phyloP scores from a whole-genome alignment of 2,113 vertebrate species.

The Lophochroa leadbeateri region DNA sequence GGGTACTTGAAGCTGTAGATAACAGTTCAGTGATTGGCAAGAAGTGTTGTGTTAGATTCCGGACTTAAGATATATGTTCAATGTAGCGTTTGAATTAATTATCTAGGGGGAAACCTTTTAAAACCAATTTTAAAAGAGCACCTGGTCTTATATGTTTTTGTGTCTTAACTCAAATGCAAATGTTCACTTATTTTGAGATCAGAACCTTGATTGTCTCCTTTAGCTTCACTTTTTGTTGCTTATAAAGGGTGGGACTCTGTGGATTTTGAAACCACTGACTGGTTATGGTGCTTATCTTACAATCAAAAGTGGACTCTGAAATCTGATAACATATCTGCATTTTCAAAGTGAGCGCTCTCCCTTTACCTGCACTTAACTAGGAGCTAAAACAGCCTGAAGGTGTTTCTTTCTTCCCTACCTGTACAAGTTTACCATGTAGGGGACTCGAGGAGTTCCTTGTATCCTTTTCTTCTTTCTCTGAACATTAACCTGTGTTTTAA shows the following conservation, averaged over 20 bases:
- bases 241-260: not conserved
- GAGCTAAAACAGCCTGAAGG: not conserved
- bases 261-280: not conserved
- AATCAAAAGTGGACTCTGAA: not conserved
- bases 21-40: not conserved
- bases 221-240: not conserved
- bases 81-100: not conserved
- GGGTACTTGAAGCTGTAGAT: not conserved
- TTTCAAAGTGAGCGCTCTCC: not conserved
- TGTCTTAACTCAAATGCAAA: not conserved
- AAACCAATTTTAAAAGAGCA: not conserved
- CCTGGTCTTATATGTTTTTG: not conserved
- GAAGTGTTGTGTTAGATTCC: not conserved
- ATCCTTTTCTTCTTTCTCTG: not conserved
- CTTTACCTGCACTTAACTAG: not conserved
- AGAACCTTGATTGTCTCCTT: not conserved
- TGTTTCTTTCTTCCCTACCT: not conserved
- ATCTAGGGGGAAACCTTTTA: not conserved
- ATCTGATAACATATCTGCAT: not conserved
- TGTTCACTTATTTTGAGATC: not conserved
- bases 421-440: not conserved
- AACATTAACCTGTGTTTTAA: not conserved
- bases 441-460: not conserved
- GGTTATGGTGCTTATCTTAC: rapidly evolving
- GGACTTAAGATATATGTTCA: not conserved